phyloP scores from a whole-genome alignment of 1,140 invertebrate genomes.

The Yoshiicerus persimilis region DNA sequence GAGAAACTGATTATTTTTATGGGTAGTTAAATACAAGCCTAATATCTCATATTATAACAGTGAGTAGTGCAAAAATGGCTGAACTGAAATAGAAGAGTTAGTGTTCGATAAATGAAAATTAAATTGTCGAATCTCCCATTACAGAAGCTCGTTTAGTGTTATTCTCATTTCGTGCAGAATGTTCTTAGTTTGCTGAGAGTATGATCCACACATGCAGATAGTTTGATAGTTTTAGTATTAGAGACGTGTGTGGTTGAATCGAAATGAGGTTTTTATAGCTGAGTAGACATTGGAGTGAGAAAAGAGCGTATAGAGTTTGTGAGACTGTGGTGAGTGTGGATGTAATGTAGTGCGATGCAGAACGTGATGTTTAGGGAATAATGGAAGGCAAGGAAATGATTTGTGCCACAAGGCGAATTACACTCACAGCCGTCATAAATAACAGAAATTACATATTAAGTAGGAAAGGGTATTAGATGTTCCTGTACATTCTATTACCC shows the following conservation, averaged over 20 bases:
- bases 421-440: neutral
- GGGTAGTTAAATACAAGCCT: no score
- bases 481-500: neutral
- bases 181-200: no score
- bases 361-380: neutral
- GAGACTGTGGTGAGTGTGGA: neutral
- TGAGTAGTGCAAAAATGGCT: no score
- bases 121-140: no score
- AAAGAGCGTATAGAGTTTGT: neutral
- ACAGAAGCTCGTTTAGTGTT: no score
- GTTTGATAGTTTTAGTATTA: neutral
- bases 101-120: no score
- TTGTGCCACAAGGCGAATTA: constrained; percentile 2
- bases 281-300: neutral
- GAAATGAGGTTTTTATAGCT: neutral
- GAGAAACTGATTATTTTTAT: no score
- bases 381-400: neutral
- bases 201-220: no score
- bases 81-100: no score
- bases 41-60: no score
- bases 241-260: neutral
- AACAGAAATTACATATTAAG: constrained; percentile 23
- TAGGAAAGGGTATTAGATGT: neutral
- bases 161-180: no score
- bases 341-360: neutral